Conservation (phyloP, 2,888 invertebrate species). For the Hybos culiciformis region DNA sequence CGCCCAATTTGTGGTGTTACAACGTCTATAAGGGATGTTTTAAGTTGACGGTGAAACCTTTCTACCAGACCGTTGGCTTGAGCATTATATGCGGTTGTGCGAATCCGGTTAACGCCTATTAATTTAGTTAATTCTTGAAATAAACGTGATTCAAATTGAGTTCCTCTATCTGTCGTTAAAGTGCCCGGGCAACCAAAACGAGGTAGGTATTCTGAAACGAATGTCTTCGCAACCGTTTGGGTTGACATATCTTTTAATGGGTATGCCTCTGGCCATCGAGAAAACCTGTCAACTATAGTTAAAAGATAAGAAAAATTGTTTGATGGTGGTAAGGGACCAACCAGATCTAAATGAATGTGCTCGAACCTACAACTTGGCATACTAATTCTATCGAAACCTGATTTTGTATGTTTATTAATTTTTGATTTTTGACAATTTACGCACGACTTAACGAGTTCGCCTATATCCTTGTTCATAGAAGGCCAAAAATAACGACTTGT, state of each 20-base stretch:
- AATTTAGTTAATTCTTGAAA: background rate
- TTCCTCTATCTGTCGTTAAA: background rate
- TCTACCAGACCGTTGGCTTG: constrained; percentile 1
- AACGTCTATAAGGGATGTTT: background rate
- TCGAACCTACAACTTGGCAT: background rate
- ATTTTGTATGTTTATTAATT: constrained; percentile 5
- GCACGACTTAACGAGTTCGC: constrained; percentile 6
- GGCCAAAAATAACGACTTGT: constrained; percentile 5
- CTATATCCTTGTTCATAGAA: constrained; percentile 2
- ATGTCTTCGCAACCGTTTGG: background rate
- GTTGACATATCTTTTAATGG: background rate
- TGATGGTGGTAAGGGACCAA: background rate
- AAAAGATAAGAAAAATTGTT: background rate
- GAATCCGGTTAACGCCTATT: background rate
- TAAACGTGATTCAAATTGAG: background rate
- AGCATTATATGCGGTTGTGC: background rate
- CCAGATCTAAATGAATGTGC: background rate
- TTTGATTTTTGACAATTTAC: constrained; percentile 7
- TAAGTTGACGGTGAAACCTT: background rate
- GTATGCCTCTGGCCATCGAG: background rate
- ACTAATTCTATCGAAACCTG: background rate
- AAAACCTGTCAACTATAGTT: background rate
- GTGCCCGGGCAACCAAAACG: background rate
- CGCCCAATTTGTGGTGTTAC: background rate
- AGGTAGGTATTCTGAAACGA: background rate